phyloP scores from a whole-genome alignment of 2,888 invertebrate genomes.

The Isoperla grammatica region DNA sequence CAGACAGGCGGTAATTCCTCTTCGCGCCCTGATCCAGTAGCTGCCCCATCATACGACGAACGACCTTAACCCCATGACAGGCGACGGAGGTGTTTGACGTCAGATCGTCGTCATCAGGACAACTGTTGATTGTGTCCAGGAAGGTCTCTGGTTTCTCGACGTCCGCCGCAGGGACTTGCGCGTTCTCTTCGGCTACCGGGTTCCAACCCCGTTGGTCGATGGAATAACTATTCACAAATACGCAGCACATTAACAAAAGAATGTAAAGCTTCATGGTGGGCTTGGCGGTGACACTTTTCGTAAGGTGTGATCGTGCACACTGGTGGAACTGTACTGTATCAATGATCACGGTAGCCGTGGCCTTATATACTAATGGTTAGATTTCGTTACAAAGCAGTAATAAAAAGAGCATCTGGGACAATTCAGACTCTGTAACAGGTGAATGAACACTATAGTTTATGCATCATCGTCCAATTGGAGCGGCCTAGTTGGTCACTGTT shows the following conservation, averaged over 20 bases:
- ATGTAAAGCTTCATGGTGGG: neutral
- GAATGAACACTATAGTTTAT: slow-evolving; percentile 16
- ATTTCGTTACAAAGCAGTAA: neutral
- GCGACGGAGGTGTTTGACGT: slow-evolving; percentile 42
- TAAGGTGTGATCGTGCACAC: too few species aligned
- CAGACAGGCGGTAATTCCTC: slow-evolving; percentile 47
- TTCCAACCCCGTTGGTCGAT: slow-evolving; percentile 10
- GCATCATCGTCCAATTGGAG: slow-evolving; percentile 17
- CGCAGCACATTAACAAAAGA: neutral
- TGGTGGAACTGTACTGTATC: neutral
- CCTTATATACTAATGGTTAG: slow-evolving; percentile 1
- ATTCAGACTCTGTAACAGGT: slow-evolving; percentile 8
- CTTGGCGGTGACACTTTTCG: too few species aligned
- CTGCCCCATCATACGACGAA: slow-evolving; percentile 50
- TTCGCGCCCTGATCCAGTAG: slow-evolving; percentile 48
- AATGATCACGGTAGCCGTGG: too few species aligned
- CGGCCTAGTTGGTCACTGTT: slow-evolving; percentile 6
- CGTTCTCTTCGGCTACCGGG: neutral
- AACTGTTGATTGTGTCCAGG: slow-evolving; percentile 21
- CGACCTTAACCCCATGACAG: slow-evolving; percentile 49
- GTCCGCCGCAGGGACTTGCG: neutral
- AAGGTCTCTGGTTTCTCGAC: slow-evolving; percentile 1
- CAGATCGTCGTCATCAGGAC: slow-evolving; percentile 31
- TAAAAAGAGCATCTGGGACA: slow-evolving; percentile 7
- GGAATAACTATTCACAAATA: slow-evolving; percentile 12